phyloP scores from a whole-genome alignment of 2,797 vertebrate genomes.

The Tolypeutes matacus region DNA sequence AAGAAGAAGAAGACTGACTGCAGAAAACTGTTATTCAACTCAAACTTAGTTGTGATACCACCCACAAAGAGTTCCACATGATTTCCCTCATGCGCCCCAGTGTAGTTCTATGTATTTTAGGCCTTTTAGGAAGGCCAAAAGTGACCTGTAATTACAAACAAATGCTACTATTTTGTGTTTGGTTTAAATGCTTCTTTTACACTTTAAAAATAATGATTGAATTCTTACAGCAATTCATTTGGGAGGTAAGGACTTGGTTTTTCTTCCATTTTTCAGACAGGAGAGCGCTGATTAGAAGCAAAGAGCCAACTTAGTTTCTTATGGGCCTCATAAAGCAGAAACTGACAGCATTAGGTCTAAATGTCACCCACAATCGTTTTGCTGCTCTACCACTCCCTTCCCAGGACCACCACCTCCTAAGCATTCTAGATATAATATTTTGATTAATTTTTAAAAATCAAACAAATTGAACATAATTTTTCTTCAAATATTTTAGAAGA shows the following conservation, averaged over 20 bases:
- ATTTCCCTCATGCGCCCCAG: background rate
- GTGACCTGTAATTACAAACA: conserved; percentile 53
- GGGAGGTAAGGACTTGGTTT: background rate
- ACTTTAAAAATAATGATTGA: conserved; percentile 53
- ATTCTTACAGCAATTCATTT: conserved; percentile 38
- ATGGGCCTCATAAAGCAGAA: background rate
- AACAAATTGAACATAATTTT: background rate
- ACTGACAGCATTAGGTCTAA: rapidly evolving
- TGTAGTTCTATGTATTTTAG: conserved; percentile 33
- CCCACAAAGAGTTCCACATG: background rate
- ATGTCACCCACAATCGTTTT: background rate
- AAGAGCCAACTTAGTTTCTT: rapidly evolving
- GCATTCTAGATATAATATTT: background rate
- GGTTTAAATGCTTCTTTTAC: conserved; percentile 57
- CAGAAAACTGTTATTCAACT: conserved; percentile 48
- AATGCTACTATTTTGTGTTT: conserved; percentile 31
- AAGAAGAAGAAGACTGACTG: background rate
- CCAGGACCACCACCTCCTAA: background rate
- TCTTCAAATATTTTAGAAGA: conserved; percentile 16
- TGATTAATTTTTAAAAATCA: background rate
- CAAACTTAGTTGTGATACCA: conserved; percentile 38
- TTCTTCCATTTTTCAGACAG: background rate
- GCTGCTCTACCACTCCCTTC: background rate
- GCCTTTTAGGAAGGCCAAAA: conserved; percentile 56
- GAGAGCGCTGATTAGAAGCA: background rate